Evolutionary conservation across 1,140 invertebrate species (phyloP), one percentile per base, ranked within the genome.

Genomic region (Anoplophora glabripennis): DNA sequence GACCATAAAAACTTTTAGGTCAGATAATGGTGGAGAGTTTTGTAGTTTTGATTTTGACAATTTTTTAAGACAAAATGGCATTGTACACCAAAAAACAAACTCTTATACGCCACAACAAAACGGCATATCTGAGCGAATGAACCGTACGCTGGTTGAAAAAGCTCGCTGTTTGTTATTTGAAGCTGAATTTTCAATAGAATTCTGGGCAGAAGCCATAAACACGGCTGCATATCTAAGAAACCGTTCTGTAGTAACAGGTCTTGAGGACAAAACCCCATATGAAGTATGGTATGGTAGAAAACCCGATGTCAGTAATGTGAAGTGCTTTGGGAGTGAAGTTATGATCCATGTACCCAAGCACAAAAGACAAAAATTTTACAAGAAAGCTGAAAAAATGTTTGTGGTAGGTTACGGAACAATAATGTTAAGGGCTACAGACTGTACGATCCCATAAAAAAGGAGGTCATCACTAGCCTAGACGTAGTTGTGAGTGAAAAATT

Each of bases 141-240:
- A 78, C 52, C 44, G 77, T 11, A 76, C 67, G 4, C 40, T 79
- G 3, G 57, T 69, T 4, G 69, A 76, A 15, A 69, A 60, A 49
- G 73, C 75, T 15, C 61, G 72, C 52, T 62, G 68, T 44, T 59
- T 78, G 63, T 34, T 78, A 5, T 33, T 61, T 11, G 65, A 77
- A 54, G 59, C 63, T 18, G 38, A 61, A 10, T 42, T 79, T 21
- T 18, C 37, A 11, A 61, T 64, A 34, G 45, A 37, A 5, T 74
- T 72, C 59, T 80, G 76, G 75, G 73, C 70, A 8, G 76, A 78
- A 55, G 75, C 77, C 15, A 61, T 74, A 0, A 49, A 63, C 44
- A 76, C 71, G 36, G 79, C 78, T 3, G 69, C 64, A 4, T 79
- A 79, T 62, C 21, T 78, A 12, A 58, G 67, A 51, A 80, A 80